Percentiles rank a stretch among this genome's conserved stretches.
phyloP scores from a whole-genome alignment of 2,888 invertebrate genomes.

The Alviniconcha strummeri region DNA sequence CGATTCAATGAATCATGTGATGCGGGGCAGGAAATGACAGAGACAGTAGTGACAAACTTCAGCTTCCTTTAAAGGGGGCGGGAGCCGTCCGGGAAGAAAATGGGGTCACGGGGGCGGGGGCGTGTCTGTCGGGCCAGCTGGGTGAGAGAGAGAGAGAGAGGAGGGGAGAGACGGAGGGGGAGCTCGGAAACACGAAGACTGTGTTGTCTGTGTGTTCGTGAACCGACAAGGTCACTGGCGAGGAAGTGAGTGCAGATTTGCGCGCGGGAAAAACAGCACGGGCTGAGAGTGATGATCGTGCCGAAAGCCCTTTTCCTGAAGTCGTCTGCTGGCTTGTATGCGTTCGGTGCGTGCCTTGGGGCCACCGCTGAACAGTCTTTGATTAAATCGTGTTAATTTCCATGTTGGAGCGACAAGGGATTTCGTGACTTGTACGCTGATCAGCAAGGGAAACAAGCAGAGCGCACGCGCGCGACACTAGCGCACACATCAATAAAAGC shows the following conservation, averaged over 20 bases:
- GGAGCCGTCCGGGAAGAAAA: neutral
- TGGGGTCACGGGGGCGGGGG: slow-evolving; percentile 30
- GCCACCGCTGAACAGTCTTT: slow-evolving; percentile 41
- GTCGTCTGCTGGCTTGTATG: slow-evolving; percentile 29
- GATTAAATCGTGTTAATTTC: slow-evolving; percentile 56
- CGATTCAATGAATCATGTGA: no score
- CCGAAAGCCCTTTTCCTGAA: slow-evolving; percentile 25
- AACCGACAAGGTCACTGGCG: slow-evolving; percentile 23
- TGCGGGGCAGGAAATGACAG: neutral
- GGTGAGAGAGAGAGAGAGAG: neutral
- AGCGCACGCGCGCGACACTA: slow-evolving; percentile 20
- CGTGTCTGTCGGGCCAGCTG: neutral
- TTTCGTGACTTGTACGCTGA: slow-evolving; percentile 37
- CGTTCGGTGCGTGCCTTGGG: slow-evolving; percentile 44
- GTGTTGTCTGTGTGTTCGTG: slow-evolving; percentile 4
- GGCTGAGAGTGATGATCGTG: slow-evolving; percentile 22
- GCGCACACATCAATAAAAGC: slow-evolving; percentile 45
- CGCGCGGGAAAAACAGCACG: slow-evolving; percentile 19
- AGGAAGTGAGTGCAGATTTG: slow-evolving; percentile 22
- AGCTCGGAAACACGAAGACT: neutral
- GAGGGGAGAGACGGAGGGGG: neutral
- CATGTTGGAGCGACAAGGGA: slow-evolving; percentile 38
- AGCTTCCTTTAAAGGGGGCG: slow-evolving; percentile 4
- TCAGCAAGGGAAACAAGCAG: slow-evolving; percentile 33
- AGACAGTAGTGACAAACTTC: slow-evolving; percentile 13